These are phyloP conservation scores for Eilema depressum DNA, from an alignment of 2,888 invertebrate species.

Conservation along the genomic window DNA sequence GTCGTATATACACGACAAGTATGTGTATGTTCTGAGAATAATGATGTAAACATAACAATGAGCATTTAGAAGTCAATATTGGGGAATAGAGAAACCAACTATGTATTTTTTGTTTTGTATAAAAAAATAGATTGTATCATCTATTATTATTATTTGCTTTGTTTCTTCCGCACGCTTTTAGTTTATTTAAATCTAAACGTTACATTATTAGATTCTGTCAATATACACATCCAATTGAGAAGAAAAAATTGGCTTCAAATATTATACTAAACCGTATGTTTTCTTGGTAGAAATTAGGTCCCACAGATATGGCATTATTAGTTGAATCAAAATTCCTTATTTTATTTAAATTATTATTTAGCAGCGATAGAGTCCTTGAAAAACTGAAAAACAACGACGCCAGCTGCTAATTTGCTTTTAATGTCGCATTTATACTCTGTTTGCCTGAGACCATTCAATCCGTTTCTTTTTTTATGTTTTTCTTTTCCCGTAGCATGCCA, in stretches of 20 bases:
- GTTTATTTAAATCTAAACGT: neutral
- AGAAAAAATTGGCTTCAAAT: too few species aligned
- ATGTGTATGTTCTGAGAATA: neutral
- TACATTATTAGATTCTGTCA: conserved; percentile 4
- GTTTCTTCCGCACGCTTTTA: neutral
- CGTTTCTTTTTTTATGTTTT: conserved; percentile 58
- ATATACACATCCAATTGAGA: neutral
- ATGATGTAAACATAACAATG: neutral
- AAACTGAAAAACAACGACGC: conserved; percentile 22
- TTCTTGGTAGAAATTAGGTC: neutral
- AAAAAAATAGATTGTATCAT: neutral
- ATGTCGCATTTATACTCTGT: conserved; percentile 57
- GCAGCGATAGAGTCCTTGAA: neutral
- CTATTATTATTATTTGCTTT: neutral
- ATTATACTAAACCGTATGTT: too few species aligned
- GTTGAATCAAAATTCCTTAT: neutral
- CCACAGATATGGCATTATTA: neutral
- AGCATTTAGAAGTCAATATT: neutral
- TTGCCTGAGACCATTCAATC: conserved; percentile 47
- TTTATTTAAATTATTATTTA: neutral
- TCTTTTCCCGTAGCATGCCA: conserved; percentile 79
- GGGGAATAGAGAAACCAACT: neutral
- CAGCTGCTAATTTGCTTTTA: conserved; percentile 55
- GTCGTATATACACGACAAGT: neutral
- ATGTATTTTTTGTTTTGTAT: neutral